Conservation (phyloP, 2,888 invertebrate genomes). For the Cheilosia vulpina region DNA sequence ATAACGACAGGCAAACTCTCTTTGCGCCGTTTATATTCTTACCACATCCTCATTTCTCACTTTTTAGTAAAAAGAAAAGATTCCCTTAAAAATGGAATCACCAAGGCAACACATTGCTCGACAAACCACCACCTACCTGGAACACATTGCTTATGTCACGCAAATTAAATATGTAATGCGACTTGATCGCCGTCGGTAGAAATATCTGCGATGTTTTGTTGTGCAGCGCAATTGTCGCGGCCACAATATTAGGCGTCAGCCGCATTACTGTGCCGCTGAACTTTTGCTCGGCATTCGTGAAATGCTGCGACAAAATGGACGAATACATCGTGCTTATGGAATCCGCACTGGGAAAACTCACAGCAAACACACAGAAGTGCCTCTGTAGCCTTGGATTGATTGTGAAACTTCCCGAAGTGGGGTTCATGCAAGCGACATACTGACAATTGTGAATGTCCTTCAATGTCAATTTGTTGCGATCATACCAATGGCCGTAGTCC, state of each 20-base stretch:
- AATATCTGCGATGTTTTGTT: slow-evolving; percentile 94
- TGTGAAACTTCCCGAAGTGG: slow-evolving; percentile 98
- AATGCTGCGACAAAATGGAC: slow-evolving; percentile 93
- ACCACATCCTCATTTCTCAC: no score
- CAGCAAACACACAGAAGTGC: slow-evolving; percentile 94
- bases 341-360: slow-evolving; percentile 91
- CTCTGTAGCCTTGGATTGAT: slow-evolving; percentile 97
- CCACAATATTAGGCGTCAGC: slow-evolving; percentile 89
- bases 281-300: slow-evolving; percentile 91
- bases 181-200: slow-evolving; percentile 97
- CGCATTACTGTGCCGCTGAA: slow-evolving; percentile 89
- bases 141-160: slow-evolving; percentile 97
- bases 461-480: slow-evolving; percentile 92
- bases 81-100: slow-evolving; percentile 11
- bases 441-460: slow-evolving; percentile 99
- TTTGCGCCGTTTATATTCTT: no score
- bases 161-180: slow-evolving; percentile 98
- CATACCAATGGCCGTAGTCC: slow-evolving; percentile 98
- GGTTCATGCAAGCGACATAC: slow-evolving; percentile 99
- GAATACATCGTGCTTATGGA: slow-evolving; percentile 94
- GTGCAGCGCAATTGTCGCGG: slow-evolving; percentile 93
- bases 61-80: no score
- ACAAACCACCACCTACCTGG: slow-evolving; percentile 86
- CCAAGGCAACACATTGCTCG: slow-evolving; percentile 13
- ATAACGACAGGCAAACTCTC: no score